Conservation (phyloP, 2,113 vertebrate species). For the Chionomys nivalis region DNA sequence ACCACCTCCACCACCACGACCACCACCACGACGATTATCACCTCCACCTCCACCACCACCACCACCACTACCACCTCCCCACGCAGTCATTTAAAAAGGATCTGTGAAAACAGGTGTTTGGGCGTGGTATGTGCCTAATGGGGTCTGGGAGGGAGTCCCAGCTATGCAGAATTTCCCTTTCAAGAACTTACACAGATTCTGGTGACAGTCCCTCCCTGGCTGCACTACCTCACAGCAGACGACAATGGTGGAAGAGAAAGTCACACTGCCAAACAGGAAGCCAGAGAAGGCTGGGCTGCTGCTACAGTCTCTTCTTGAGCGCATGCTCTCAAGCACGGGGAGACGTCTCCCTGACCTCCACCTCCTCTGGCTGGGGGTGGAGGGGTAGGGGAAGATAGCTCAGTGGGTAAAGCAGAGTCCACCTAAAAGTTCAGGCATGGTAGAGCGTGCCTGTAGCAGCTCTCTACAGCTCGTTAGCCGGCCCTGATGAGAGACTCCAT, state of each 20-base stretch:
- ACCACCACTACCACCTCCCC: too few species aligned
- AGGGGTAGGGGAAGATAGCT: not conserved
- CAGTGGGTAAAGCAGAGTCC: not conserved
- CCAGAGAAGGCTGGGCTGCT: not conserved
- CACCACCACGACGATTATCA: too few species aligned
- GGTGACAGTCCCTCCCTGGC: not conserved
- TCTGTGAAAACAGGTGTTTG: not conserved
- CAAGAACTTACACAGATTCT: not conserved
- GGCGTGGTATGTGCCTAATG: too few species aligned
- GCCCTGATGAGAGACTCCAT: not conserved
- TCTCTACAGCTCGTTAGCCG: not conserved
- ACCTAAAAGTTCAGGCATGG: not conserved
- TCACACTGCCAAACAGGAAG: not conserved
- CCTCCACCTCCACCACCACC: accelerated
- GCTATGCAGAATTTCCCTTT: not conserved
- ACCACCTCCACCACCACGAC: too few species aligned
- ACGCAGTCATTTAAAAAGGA: not conserved
- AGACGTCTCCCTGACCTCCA: too few species aligned
- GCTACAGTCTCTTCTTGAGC: not conserved
- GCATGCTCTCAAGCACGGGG: accelerated
- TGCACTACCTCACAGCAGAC: not conserved
- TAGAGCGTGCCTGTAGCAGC: not conserved
- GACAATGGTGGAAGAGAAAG: not conserved
- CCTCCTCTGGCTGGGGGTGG: not conserved
- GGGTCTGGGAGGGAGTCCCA: too few species aligned